A percentile compares a stretch with the other conserved stretches of the same genome.
Conservation (phyloP, 2,797 vertebrate genomes). For the Myiotriccus ornatus region DNA sequence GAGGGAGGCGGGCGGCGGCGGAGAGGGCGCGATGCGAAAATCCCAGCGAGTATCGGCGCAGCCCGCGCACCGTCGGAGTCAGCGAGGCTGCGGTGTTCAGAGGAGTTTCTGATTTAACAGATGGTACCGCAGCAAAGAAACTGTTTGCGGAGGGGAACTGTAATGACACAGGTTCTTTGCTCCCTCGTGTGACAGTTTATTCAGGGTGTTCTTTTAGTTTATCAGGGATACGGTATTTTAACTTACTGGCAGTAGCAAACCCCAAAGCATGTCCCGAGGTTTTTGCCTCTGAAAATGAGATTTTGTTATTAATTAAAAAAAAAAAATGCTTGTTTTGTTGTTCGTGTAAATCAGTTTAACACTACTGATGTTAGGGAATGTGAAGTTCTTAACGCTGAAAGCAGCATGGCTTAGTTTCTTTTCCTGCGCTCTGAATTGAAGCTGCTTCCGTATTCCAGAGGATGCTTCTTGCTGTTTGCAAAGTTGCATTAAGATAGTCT, state of each 20-base stretch:
- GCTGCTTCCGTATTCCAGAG: not conserved
- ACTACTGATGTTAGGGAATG: fast-evolving
- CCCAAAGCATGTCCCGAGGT: not conserved
- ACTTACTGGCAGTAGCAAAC: not conserved
- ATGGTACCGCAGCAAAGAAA: not conserved
- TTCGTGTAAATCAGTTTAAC: not conserved
- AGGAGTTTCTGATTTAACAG: not conserved
- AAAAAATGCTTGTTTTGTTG: not conserved
- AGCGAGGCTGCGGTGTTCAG: not conserved
- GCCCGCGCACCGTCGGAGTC: not conserved
- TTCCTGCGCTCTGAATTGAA: not conserved
- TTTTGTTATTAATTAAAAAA: not conserved
- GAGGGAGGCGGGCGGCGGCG: not conserved
- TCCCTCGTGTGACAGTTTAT: not conserved
- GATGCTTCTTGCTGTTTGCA: not conserved
- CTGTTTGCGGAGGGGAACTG: not conserved
- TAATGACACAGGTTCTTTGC: not conserved
- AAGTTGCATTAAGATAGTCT: not conserved
- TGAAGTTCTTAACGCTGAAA: not conserved
- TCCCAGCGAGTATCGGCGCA: not conserved
- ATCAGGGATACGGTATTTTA: not conserved
- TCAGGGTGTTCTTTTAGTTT: not conserved
- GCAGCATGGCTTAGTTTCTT: fast-evolving
- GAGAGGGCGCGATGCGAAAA: not conserved
- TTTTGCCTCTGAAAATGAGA: not conserved